Percentiles rank a stretch among this genome's conserved stretches.
Conservation (phyloP, 2,797 vertebrate genomes). For the Coilia nasus region DNA sequence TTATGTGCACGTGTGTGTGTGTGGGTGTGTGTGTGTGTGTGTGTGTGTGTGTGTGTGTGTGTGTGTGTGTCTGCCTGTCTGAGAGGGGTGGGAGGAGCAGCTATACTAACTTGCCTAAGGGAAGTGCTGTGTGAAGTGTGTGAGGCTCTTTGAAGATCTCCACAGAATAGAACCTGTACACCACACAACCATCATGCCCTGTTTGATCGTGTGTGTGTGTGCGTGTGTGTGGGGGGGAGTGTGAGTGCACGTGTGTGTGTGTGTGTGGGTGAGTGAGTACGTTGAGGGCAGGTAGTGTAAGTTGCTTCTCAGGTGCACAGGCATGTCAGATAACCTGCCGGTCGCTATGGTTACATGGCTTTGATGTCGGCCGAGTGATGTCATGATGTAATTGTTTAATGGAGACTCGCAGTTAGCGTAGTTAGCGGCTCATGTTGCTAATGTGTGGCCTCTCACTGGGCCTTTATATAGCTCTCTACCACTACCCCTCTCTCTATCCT, state of each 20-base stretch:
- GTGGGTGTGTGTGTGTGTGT: not conserved
- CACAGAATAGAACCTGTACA: not conserved
- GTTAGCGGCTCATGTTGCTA: not conserved
- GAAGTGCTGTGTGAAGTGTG: not conserved
- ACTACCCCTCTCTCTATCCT: not conserved
- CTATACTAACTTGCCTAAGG: not conserved
- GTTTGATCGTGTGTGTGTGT: not conserved
- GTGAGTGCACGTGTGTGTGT: not conserved
- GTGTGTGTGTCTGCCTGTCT: too few relatives aligned
- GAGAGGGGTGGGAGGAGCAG: not conserved
- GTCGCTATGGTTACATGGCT: not conserved
- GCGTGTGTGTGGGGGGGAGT: not conserved
- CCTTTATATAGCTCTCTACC: not conserved
- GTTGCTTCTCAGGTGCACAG: slow-evolving; percentile 5
- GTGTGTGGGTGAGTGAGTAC: not conserved
- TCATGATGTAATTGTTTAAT: not conserved
- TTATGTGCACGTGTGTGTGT: too few relatives aligned
- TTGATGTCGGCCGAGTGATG: not conserved
- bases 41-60: too few relatives aligned
- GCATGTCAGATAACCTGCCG: not conserved
- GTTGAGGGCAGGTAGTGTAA: not conserved
- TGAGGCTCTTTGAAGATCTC: not conserved
- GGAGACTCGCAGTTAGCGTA: not conserved
- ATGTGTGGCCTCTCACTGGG: too few relatives aligned
- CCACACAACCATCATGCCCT: not conserved